Percentiles rank a stretch among this genome's conserved stretches.
Conservation (phyloP, 2,888 invertebrate species). For the Bruchidius siliquastri region DNA sequence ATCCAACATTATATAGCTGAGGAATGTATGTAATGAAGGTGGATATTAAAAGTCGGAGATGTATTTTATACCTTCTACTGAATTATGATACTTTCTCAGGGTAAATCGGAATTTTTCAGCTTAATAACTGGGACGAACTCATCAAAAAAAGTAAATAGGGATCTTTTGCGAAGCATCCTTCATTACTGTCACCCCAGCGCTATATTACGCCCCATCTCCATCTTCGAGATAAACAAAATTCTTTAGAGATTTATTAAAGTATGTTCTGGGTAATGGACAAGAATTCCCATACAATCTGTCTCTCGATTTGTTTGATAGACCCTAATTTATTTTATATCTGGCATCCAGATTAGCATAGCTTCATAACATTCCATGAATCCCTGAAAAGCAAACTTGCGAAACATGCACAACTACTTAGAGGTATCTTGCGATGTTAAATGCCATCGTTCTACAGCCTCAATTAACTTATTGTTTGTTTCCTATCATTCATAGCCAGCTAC, state of each 20-base stretch:
- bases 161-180: not conserved
- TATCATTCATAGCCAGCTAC: no score
- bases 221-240: constrained; percentile 7
- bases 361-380: not conserved
- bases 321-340: not conserved
- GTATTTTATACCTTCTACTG: not conserved
- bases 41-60: not conserved
- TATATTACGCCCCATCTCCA: not conserved
- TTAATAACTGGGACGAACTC: not conserved
- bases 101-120: not conserved
- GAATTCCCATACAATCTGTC: constrained; percentile 11
- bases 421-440: not conserved
- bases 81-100: not conserved
- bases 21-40: not conserved
- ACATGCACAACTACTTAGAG: not conserved
- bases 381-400: not conserved
- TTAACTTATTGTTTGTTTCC: no score
- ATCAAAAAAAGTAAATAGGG: not conserved
- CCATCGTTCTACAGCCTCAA: no score
- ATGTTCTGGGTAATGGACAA: constrained; percentile 3
- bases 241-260: constrained; percentile 11
- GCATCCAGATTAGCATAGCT: not conserved
- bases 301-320: not conserved
- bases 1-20: not conserved
- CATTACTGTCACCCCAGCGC: not conserved